A percentile compares a stretch with the other conserved stretches of the same genome.
Evolutionary conservation across 2,113 vertebrate species (phyloP).

Genomic region (Coreoperca whiteheadi): DNA sequence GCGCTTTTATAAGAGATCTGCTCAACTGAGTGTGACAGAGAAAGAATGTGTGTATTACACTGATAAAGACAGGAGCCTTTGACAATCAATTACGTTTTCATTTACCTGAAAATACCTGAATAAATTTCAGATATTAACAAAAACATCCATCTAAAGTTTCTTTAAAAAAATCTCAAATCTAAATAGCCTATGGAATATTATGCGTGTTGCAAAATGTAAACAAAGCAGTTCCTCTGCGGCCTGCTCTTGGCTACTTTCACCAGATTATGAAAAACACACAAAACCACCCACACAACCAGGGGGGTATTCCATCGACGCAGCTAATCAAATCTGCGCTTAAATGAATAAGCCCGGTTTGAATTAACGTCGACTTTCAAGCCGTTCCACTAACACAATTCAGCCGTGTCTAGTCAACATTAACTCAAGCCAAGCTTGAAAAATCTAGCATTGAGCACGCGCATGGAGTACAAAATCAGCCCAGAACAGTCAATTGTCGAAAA

Average conservation of each 20-base stretch:
- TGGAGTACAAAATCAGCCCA: no score
- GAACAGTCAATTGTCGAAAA: no score
- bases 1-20: not conserved
- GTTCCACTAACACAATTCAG: no score
- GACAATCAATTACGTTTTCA: not conserved
- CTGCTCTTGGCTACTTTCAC: conserved; percentile 1
- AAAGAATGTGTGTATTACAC: not conserved
- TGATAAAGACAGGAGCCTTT: not conserved
- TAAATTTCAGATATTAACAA: not conserved
- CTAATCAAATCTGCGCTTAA: no score
- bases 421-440: no score
- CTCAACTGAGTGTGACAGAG: no score
- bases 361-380: no score
- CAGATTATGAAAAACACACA: conserved; percentile 4
- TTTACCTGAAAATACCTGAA: not conserved
- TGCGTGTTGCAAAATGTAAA: conserved; percentile 34
- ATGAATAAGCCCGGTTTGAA: no score
- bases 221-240: conserved; percentile 9
- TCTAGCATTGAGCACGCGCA: no score
- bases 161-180: not conserved
- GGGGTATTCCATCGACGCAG: no score
- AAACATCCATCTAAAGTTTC: not conserved
- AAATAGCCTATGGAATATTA: conserved; percentile 20
- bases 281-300: not conserved
- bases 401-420: no score